Evolutionary conservation across 2,113 vertebrate species (phyloP), one percentile per base, ranked within the genome.

Genomic region (Axis porcinus): DNA sequence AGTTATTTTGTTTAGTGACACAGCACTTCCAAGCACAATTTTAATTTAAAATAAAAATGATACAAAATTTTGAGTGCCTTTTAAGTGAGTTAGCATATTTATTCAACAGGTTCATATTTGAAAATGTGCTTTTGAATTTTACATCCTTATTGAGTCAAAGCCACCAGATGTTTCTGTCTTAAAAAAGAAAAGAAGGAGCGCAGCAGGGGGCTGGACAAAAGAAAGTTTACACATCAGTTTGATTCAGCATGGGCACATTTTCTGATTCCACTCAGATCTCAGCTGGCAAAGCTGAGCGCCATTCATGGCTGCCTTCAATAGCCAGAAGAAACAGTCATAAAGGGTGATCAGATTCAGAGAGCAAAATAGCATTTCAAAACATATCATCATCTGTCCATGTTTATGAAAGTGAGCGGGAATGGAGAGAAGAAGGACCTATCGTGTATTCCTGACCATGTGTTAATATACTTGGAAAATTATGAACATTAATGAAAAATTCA

Each of bases 311-410:
- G n/a, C 19, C 79, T 92, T 47, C 55, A 89, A 70, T 2, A 97
- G 64, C 67, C 23, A 89, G 58, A 95, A 97, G 91, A 95, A 97
- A 96, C 98, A 47, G 57, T 33, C 89, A 96, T 86, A 95, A 96
- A 74, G 19, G 95, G 28, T 5, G 92, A 94, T 3, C 33, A 74
- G 86, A 93, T 83, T 86, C 55, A 74, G 16, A 45, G 45, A 84
- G 84, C 45, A 6, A 91, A 8, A 70, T 0, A 45, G 33, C 9
- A 12, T 43, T 40, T 97, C 86, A 90, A 78, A 98, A 94, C 79
- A 98, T 47, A 81, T 96, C 64, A 92, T 97, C 83, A 70, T 96
- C 87, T 89, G 74, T 9, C 9, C 2, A 4, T 12, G 27, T 50
- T 91, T 60, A 97, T 84, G 52, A 92, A 97, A 95, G 83, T 96